Base-by-base conservation (phyloP, 2,113 vertebrate genomes). In the Scopus umbretta region DNA sequence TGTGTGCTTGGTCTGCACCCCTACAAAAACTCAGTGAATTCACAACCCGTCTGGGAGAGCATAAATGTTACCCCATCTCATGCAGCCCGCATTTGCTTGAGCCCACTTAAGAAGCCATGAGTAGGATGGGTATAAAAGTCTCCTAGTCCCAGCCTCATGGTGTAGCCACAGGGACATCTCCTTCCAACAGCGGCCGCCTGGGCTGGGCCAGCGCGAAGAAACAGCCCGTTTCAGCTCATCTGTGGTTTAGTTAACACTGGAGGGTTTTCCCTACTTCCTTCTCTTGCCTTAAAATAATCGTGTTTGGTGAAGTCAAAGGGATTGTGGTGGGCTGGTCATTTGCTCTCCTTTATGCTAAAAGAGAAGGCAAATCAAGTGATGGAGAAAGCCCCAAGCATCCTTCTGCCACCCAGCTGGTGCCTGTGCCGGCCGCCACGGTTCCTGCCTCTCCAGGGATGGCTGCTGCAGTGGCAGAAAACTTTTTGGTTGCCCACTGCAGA, bases 401-500 rank as follows among this genome's bases (percentile, higher is more conserved):
- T 92, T 8, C n/a, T 86, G 38, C 15, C 42, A 20, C 25, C n/a
- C 74, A 71, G 16, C 9, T 1, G 2, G 27, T 34, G 32, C 59
- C 43, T 10, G 38, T 5, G 3, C 15, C 0, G 0, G 20, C 65
- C 2, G 0, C 9, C 22, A 34, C 1, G 2, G 42, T 1, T 1
- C 55, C 52, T 75, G 47, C 58, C 80, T 32, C 17, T 1, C 45
- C 68, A 63, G 47, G 59, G 32, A 5, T 11, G 66, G 81, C 16
- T 32, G 45, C 50, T 55, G 38, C 52, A 27, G 42, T 2, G 38
- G 19, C 42, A 63, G 68, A 38, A 40, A 62, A 4, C 1, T 0
- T 74, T 42, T 2, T 16, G 59, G 38, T 43, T 2, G 0, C 34
- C 55, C 19, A 5, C 4, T 53, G 36, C 32, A 61, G 72, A 40